Base-by-base conservation (phyloP, 2,113 vertebrate species). In the Laticauda colubrina region DNA sequence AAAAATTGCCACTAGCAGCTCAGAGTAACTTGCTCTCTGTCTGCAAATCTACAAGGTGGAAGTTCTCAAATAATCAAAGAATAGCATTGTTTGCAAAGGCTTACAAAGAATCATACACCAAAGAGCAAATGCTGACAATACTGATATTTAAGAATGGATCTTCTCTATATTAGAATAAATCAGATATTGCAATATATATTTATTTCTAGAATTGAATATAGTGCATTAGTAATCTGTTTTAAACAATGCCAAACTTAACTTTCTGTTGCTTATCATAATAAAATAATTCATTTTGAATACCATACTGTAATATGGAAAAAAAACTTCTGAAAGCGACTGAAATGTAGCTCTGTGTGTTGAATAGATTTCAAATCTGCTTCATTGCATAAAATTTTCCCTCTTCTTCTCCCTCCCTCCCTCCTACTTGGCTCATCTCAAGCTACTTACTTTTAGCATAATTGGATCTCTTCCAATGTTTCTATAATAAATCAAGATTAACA, bases 341-440 rank as follows among this genome's bases (percentile, higher is more conserved):
- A 96, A 94, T 92, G 26, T 6, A 95, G 94, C 93, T 93, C 53
- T 93, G 3, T 59, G 93, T 96, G 18, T 93, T 95, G 96, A 93
- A 11, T 90, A 95, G 3, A 93, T 86, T 90, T 95, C 45, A 89
- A 92, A 96, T 95, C 45, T 93, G 1, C 14, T 95, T 95, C 48
- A 45, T 56, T 94, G 61, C 75, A 94, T 91, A 92, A 95, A 96
- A 94, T 1, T 91, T 5, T 5, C 55, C 12, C 55, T 20, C 55
- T 56, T 18, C 18, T 14, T 56, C 18, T 5, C 55, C 54, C 8
- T 51, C 8, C 48, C 48, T 1, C 18, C 55, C 18, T 5, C 5
- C 55, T 20, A 5, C 26, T 43, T 24, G 2, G 51, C 89, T 54
- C 93, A 0, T 87, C 23, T 93, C 85, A 96, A 93, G 88, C 20